A percentile compares a stretch with the other conserved stretches of the same genome.
These are phyloP conservation scores for Acleris laterana DNA, from an alignment of 2,888 invertebrate genomes.

Conservation along the genomic window DNA sequence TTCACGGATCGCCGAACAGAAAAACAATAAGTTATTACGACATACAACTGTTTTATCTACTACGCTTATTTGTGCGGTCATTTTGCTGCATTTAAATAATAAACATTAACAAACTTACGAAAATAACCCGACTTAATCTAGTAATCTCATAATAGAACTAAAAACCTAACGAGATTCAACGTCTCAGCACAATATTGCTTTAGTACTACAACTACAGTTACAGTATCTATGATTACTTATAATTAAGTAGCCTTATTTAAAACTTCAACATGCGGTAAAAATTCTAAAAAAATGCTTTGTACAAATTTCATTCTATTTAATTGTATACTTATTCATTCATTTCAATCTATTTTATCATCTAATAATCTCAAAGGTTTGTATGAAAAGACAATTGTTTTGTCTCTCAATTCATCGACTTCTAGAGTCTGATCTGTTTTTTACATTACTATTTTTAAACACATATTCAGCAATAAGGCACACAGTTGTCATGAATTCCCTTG, in stretches of 20 bases:
- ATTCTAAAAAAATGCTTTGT: conserved; percentile 64
- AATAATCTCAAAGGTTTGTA: conserved; percentile 70
- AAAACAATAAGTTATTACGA: conserved; percentile 82
- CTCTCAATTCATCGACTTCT: conserved; percentile 19
- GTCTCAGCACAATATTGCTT: conserved; percentile 56
- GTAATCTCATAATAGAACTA: conserved; percentile 74
- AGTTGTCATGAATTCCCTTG: conserved; percentile 44
- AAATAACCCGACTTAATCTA: conserved; percentile 51
- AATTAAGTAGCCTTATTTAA: conserved; percentile 47
- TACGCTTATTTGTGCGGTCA: conserved; percentile 67
- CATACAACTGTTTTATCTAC: conserved; percentile 62
- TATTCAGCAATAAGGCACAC: conserved; percentile 55
- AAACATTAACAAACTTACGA: conserved; percentile 69
- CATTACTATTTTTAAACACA: conserved; percentile 34
- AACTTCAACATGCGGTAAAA: conserved; percentile 73
- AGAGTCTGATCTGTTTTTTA: conserved; percentile 14
- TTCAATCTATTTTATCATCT: conserved; percentile 44
- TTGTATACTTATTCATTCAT: conserved; percentile 28
- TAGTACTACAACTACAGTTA: conserved; percentile 47
- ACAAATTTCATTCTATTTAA: conserved; percentile 65
- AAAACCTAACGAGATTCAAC: conserved; percentile 75
- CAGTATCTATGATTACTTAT: conserved; percentile 41
- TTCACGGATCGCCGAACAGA: conserved; percentile 58
- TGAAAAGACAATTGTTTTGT: conserved; percentile 17
- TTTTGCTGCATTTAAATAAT: conserved; percentile 66